Percentiles rank a stretch among this genome's conserved stretches.
phyloP scores from a whole-genome alignment of 1,140 invertebrate species.

The Platorchestia sp. region DNA sequence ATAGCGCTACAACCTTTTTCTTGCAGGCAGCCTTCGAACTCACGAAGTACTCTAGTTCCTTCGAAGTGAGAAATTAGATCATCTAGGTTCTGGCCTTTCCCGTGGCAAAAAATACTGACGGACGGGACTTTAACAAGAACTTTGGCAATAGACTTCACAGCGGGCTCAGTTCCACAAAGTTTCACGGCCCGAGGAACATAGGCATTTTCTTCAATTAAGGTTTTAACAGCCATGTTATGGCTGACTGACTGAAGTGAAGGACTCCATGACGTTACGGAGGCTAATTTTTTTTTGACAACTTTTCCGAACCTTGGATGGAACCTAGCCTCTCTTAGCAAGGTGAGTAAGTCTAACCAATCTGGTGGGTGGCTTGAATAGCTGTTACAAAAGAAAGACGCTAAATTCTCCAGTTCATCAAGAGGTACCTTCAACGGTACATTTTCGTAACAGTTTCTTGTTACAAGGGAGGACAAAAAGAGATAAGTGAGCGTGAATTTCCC shows the following conservation, averaged over 20 bases:
- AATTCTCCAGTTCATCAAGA: neutral
- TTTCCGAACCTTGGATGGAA: neutral
- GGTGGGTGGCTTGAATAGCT: neutral
- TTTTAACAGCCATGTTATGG: neutral
- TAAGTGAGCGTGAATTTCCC: neutral
- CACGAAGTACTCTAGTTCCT: slow-evolving; percentile 15
- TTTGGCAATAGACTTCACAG: neutral
- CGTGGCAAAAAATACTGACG: neutral
- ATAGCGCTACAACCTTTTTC: slow-evolving; percentile 56
- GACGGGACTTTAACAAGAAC: neutral
- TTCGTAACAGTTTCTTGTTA: neutral
- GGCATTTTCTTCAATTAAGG: neutral
- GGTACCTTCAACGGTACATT: neutral
- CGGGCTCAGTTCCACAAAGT: neutral
- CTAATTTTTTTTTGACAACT: neutral
- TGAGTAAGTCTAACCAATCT: neutral
- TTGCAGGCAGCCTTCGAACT: slow-evolving; percentile 56
- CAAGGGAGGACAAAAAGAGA: neutral
- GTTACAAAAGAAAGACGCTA: neutral
- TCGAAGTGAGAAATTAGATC: neutral
- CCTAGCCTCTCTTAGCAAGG: neutral
- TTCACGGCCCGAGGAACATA: neutral
- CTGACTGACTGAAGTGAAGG: neutral
- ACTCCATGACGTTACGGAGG: neutral
- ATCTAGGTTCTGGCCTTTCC: neutral